These are phyloP conservation scores for Ophion ellenae DNA, from an alignment of 2,888 invertebrate species.

Conservation along the genomic window DNA sequence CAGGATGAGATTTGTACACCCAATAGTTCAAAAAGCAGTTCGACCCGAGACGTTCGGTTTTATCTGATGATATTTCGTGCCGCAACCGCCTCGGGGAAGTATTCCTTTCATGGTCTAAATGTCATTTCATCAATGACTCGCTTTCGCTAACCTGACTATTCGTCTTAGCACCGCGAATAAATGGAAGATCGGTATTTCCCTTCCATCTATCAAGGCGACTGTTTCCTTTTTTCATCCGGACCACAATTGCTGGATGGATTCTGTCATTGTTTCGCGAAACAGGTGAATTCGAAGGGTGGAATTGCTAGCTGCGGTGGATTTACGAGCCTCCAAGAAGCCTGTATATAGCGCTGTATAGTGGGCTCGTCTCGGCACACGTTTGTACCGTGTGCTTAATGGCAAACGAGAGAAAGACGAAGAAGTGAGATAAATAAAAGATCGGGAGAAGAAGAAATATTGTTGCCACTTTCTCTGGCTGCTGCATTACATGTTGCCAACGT, in stretches of 20 bases:
- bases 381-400: constrained; percentile 39
- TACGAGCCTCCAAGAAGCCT: constrained; percentile 34
- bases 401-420: constrained; percentile 25
- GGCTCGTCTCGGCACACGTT: constrained; percentile 52
- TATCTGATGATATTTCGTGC: no score
- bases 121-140: no score
- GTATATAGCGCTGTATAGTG: constrained; percentile 21
- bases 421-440: constrained; percentile 3
- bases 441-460: constrained; percentile 44
- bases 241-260: neutral
- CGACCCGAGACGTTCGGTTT: no score
- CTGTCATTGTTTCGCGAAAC: constrained; percentile 16
- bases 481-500: constrained; percentile 5
- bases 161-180: no score
- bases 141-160: no score
- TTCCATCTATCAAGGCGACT: neutral
- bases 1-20: no score
- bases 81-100: no score
- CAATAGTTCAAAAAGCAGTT: no score
- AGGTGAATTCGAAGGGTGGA: constrained; percentile 32
- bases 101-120: no score
- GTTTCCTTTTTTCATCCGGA: neutral
- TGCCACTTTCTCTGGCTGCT: constrained; percentile 57
- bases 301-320: neutral
- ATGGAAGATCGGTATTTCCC: no score